Evolutionary conservation across 2,888 invertebrate species (phyloP).

Genomic region (Rhodophaea formosa): DNA sequence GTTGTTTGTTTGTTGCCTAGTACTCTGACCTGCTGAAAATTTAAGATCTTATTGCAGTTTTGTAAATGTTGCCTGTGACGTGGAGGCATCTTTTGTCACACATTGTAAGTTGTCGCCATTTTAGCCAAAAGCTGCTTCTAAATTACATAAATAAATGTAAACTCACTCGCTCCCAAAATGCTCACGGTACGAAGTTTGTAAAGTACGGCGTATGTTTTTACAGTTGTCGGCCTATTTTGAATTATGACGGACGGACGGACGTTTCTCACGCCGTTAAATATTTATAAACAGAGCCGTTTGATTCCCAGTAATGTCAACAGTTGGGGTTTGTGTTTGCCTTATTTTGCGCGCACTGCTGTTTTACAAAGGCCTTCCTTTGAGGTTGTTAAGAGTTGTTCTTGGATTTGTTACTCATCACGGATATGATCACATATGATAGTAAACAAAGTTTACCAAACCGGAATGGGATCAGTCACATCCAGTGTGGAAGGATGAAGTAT

Average conservation of each 20-base stretch:
- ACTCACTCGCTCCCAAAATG: not conserved
- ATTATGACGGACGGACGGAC: constrained; percentile 11
- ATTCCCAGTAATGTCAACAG: constrained; percentile 6
- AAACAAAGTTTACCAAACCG: too few relatives aligned
- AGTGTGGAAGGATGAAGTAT: too few relatives aligned
- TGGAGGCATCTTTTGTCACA: too few relatives aligned
- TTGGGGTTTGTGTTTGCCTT: constrained; percentile 5
- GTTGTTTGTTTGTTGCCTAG: too few relatives aligned
- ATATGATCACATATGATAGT: not conserved
- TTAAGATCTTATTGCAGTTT: too few relatives aligned
- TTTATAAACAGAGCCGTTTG: constrained; percentile 12
- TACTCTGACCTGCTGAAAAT: too few relatives aligned
- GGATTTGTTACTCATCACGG: not conserved
- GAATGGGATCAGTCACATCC: too few relatives aligned
- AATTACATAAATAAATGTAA: too few relatives aligned
- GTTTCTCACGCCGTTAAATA: constrained; percentile 14
- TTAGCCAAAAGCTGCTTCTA: too few relatives aligned
- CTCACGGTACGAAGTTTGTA: constrained; percentile 2
- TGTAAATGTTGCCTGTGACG: too few relatives aligned
- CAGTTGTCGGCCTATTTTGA: constrained; percentile 14
- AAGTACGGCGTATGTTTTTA: constrained; percentile 5
- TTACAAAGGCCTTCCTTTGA: not conserved
- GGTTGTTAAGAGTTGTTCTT: too few relatives aligned
- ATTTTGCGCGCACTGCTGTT: not conserved
- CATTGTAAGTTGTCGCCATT: too few relatives aligned